phyloP scores from a whole-genome alignment of 2,888 invertebrate species.

The Polydesmus complanatus region DNA sequence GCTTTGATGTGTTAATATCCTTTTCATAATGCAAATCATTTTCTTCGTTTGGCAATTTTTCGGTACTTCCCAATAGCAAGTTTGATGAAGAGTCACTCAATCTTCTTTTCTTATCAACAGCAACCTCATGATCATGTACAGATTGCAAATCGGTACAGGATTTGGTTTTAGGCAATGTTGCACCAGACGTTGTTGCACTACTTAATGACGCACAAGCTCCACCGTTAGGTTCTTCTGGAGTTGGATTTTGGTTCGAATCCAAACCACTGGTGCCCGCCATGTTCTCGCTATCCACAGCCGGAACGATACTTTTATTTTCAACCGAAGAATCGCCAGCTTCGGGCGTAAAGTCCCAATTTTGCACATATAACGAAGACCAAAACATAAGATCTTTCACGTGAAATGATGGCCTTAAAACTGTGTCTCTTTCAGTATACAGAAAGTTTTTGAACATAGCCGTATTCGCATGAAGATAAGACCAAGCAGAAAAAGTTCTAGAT shows the following conservation, averaged over 20 bases:
- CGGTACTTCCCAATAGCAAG: too few species aligned
- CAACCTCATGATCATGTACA: too few species aligned
- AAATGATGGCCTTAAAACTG: slow-evolving; percentile 74
- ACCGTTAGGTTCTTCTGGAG: too few species aligned
- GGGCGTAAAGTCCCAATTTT: slow-evolving; percentile 29
- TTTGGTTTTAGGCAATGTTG: slow-evolving; percentile 55
- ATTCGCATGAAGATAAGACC: slow-evolving; percentile 58
- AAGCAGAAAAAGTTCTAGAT: slow-evolving; percentile 53
- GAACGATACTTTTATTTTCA: slow-evolving; percentile 23
- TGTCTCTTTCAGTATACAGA: slow-evolving; percentile 49
- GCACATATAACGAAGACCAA: slow-evolving; percentile 76
- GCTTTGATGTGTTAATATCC: not conserved
- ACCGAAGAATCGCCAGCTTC: slow-evolving; percentile 2
- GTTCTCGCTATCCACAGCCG: slow-evolving; percentile 19
- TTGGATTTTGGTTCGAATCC: too few species aligned
- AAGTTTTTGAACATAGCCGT: slow-evolving; percentile 66
- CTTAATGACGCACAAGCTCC: slow-evolving; percentile 35
- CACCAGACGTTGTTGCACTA: slow-evolving; percentile 28
- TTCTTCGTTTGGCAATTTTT: too few species aligned
- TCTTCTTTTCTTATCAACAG: slow-evolving; percentile 45
- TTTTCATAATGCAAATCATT: too few species aligned
- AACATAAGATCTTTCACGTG: slow-evolving; percentile 66
- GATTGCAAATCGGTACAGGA: slow-evolving; percentile 80
- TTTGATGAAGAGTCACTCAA: slow-evolving; percentile 48
- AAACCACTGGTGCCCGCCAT: slow-evolving; percentile 21